Evolutionary conservation across 2,888 invertebrate genomes (phyloP).

Genomic region (Meiosimyza platycephala): DNA sequence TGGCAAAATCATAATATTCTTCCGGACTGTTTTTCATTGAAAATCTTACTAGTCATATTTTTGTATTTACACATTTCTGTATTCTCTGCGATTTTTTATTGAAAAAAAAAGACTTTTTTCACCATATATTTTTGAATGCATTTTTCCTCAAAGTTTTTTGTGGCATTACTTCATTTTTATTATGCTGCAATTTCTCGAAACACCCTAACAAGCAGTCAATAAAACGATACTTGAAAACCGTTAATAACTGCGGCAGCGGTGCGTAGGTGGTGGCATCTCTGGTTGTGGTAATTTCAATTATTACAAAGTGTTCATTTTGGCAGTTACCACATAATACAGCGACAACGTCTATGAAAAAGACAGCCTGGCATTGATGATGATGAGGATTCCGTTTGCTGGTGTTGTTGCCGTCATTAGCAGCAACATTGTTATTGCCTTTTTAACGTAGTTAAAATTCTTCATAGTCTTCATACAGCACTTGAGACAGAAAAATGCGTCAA

Average conservation of each 20-base stretch:
- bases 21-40: no score
- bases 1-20: no score
- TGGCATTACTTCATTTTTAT: no score
- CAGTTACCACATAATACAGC: constrained; percentile 9
- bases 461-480: constrained; percentile 14
- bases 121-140: no score
- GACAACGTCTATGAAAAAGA: not conserved
- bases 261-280: constrained; percentile 10
- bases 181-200: not conserved
- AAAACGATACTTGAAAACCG: constrained; percentile 19
- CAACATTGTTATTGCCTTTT: constrained; percentile 5
- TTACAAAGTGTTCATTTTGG: constrained; percentile 28
- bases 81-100: no score
- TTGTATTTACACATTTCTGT: no score
- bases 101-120: no score
- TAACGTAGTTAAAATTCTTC: not conserved
- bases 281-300: constrained; percentile 28
- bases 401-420: constrained; percentile 17
- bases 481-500: constrained; percentile 24
- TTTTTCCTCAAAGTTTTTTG: no score
- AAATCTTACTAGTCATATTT: no score
- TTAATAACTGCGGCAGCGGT: constrained; percentile 21
- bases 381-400: not conserved
- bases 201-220: constrained; percentile 13
- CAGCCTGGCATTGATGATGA: not conserved